Percentiles rank a stretch among this genome's conserved stretches.
Evolutionary conservation across 2,113 vertebrate species (phyloP).

Genomic region (Tylochromis polylepis): DNA sequence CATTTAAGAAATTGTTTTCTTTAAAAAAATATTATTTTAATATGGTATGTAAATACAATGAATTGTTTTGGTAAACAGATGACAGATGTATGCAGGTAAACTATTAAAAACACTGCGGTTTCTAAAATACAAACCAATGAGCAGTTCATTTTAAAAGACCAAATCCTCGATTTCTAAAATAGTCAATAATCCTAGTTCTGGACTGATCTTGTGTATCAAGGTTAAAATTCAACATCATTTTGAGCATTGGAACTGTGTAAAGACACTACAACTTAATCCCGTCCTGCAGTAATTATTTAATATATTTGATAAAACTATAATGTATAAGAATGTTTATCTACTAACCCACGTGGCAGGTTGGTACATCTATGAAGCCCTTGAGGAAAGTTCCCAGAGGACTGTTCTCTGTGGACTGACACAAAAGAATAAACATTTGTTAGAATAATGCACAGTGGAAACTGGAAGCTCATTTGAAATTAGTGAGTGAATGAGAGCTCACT

Average conservation of each 20-base stretch:
- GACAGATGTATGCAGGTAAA: neutral
- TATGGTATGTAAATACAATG: neutral
- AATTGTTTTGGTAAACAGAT: neutral
- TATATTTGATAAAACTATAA: neutral
- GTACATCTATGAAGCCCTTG: constrained; percentile 75
- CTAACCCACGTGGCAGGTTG: constrained; percentile 75
- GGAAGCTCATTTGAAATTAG: too few species aligned
- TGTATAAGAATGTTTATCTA: neutral
- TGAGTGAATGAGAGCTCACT: constrained; percentile 1
- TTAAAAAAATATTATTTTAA: neutral
- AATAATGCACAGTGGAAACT: neutral
- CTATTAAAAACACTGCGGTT: neutral
- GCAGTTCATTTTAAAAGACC: neutral
- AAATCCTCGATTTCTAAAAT: neutral
- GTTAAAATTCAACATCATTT: neutral
- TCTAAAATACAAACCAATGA: neutral
- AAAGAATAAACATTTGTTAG: neutral
- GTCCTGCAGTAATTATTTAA: neutral
- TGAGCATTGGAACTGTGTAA: neutral
- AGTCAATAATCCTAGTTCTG: neutral
- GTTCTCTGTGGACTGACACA: constrained; percentile 72
- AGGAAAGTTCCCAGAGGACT: constrained; percentile 75
- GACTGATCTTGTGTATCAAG: neutral
- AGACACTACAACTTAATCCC: neutral
- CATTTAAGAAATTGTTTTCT: neutral